Conservation (phyloP, 2,113 vertebrate species). For the Mus spicilegus region DNA sequence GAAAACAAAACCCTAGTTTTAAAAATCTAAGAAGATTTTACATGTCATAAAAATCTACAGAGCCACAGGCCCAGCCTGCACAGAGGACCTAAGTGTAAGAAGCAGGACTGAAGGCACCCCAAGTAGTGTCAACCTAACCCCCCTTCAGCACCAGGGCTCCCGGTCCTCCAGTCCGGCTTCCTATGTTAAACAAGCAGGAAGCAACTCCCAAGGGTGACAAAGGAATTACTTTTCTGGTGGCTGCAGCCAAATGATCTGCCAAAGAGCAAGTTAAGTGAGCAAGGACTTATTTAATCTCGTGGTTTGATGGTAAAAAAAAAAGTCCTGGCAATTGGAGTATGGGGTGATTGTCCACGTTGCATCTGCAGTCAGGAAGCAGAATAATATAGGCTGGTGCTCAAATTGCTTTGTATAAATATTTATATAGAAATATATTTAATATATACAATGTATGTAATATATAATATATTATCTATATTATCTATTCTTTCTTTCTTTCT, state of each 20-base stretch:
- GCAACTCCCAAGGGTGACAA: background rate
- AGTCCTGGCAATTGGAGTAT: too few relatives aligned
- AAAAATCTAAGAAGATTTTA: background rate
- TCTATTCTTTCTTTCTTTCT: too few relatives aligned
- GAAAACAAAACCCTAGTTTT: background rate
- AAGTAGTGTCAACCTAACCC: rapidly evolving
- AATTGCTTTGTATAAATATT: background rate
- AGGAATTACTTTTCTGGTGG: background rate
- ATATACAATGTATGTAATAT: too few relatives aligned
- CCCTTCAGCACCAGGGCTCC: background rate
- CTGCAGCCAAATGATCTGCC: background rate
- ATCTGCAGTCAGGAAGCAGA: background rate
- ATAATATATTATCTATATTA: too few relatives aligned
- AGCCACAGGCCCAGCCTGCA: background rate
- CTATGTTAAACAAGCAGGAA: rapidly evolving
- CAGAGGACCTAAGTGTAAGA: background rate
- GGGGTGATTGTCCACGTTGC: background rate
- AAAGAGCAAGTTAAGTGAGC: background rate
- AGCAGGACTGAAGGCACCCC: rapidly evolving
- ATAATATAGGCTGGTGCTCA: too few relatives aligned
- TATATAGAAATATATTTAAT: too few relatives aligned
- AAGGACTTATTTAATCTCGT: background rate
- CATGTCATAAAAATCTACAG: background rate
- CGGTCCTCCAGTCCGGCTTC: too few relatives aligned
- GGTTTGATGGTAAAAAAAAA: background rate